These are phyloP conservation scores for Bradynema listronoti DNA, from an alignment of 1,140 invertebrate species.

Conservation along the genomic window DNA sequence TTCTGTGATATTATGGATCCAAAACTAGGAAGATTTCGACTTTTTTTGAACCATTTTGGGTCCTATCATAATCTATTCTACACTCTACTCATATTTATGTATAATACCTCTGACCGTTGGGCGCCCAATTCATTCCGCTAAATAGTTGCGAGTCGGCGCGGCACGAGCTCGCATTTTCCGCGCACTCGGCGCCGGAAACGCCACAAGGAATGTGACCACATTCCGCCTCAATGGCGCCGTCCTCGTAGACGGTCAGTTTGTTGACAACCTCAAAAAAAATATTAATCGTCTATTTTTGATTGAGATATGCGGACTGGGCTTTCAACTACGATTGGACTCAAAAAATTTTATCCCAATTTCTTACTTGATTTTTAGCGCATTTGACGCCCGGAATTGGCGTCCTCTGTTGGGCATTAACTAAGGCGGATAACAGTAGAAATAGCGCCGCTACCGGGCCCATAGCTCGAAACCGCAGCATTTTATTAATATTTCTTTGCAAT, in stretches of 20 bases:
- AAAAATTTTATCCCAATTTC: background rate
- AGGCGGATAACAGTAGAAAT: no score
- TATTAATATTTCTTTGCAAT: no score
- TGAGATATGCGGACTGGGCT: background rate
- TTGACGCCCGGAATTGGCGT: no score
- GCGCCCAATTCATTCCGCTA: constrained; percentile 54
- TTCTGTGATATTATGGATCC: no score
- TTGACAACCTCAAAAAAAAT: constrained; percentile 47
- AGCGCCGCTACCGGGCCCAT: no score
- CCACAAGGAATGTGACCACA: constrained; percentile 57
- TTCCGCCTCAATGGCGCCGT: constrained; percentile 57
- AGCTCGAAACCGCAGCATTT: no score
- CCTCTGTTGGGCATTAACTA: no score
- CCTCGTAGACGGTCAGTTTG: constrained; percentile 55
- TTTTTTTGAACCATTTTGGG: no score
- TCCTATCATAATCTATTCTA: no score
- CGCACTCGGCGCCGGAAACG: constrained; percentile 34
- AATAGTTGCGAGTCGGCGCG: constrained; percentile 45
- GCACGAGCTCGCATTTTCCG: constrained; percentile 41
- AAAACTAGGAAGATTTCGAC: no score
- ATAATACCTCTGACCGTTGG: constrained; percentile 51
- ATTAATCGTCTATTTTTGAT: background rate
- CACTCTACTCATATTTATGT: no score
- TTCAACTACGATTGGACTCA: background rate
- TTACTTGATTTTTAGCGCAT: background rate